phyloP scores from a whole-genome alignment of 2,113 vertebrate species.

The Trogon surrucura region DNA sequence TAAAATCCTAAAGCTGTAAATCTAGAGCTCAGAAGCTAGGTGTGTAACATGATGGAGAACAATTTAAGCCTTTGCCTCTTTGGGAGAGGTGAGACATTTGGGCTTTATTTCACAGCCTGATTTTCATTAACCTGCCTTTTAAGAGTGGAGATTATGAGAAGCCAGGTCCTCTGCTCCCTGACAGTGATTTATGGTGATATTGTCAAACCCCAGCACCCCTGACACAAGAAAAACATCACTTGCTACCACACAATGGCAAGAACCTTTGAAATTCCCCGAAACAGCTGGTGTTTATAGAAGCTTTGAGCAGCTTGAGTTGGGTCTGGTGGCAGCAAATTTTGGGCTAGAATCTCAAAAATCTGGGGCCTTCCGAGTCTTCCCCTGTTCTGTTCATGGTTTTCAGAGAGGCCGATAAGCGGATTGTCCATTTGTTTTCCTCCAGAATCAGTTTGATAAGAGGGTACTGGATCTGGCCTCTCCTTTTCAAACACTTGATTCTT shows the following conservation, averaged over 20 bases:
- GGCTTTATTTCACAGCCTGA: conserved; percentile 65
- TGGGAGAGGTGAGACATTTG: conserved; percentile 63
- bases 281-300: not conserved
- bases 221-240: conserved; percentile 53
- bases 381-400: not conserved
- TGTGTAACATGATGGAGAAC: conserved; percentile 46
- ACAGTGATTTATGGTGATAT: conserved; percentile 62
- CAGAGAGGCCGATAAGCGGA: not conserved
- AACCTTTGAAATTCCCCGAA: conserved; percentile 28
- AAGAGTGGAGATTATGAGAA: conserved; percentile 69
- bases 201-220: conserved; percentile 48
- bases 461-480: not conserved
- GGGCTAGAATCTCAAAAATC: not conserved
- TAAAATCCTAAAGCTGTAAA: conserved; percentile 80
- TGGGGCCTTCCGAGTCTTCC: not conserved
- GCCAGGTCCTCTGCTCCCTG: conserved; percentile 57
- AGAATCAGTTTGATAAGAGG: not conserved
- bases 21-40: conserved; percentile 60
- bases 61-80: conserved; percentile 65
- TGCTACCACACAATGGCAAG: conserved; percentile 39
- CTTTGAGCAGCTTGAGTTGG: not conserved
- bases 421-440: not conserved
- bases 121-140: conserved; percentile 77
- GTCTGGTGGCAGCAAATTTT: not conserved
- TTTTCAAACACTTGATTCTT: not conserved